Evolutionary conservation across 2,797 vertebrate genomes (phyloP), one percentile per base, ranked within the genome.

Genomic region (Amniataba percoides): DNA sequence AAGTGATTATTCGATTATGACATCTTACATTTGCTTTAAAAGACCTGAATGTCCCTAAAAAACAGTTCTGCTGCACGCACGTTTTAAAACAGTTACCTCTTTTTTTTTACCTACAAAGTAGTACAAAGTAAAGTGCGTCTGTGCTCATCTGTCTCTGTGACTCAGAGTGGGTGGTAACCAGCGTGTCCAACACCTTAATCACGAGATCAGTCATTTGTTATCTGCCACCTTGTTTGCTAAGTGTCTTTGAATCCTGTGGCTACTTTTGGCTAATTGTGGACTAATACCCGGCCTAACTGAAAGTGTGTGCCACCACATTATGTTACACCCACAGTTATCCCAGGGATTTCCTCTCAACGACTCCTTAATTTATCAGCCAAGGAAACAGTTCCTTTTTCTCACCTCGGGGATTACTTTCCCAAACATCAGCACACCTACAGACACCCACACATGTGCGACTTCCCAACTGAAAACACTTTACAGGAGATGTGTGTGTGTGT

Each of bases 301-400:
- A 87, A 84, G 87, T 85, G 87, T 74, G 86, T 88, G 75, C 61
- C 5, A 1, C 39, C 74, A 84, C 83, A 80, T 89, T 87, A 60
- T 75, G 87, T 77, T 72, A 79, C 88, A 77, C 13, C 59, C 65
- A 11, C 68, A 18, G 80, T 88, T 85, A 90, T 92, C 86, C 88
- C 79, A 42, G 89, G 89, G 90, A 91, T 92, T 93, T 93, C 92
- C 92, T 90, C 83, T 73, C 80, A 87, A 88, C 83, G 80, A 91
- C 81, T 87, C 70, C 71, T 82, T 59, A 3, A 76, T 83, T 86
- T 74, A 82, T 83, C 78, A 78, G 73, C 59, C 52, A 10, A 48
- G 43, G 72, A 82, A 84, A 74, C 86, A 81, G 80, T 92, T 90
- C 77, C 77, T 74, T 70, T 88, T 86, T 71, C 75, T 76, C 73